Percentiles rank a stretch among this genome's conserved stretches.
Conservation (phyloP, 1,140 invertebrate genomes). For the Dendroctonus ponderosae region DNA sequence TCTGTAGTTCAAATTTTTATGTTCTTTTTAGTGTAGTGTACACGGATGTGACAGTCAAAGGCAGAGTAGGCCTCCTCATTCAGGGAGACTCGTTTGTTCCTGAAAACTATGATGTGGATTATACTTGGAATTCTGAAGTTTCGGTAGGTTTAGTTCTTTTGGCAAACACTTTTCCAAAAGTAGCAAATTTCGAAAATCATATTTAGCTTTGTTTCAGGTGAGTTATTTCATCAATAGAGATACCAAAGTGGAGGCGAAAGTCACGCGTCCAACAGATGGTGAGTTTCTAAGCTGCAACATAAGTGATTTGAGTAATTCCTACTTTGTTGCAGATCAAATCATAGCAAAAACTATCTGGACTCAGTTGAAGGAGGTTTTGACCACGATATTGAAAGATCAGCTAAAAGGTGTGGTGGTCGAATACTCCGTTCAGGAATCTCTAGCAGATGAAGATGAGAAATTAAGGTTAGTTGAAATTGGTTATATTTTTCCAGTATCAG, state of each 20-base stretch:
- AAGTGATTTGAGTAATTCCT: background rate
- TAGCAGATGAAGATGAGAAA: conserved; percentile 38
- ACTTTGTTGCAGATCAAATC: conserved; percentile 36
- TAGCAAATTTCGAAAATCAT: background rate
- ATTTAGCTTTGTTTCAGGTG: conserved; percentile 33
- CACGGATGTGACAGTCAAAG: conserved; percentile 33
- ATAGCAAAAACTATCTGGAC: conserved; percentile 40
- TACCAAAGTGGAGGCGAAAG: conserved; percentile 38
- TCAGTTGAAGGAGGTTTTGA: conserved; percentile 41
- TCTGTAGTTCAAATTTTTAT: background rate
- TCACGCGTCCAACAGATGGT: conserved; percentile 37
- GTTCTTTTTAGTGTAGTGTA: conserved; percentile 30
- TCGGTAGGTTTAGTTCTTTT: conserved; percentile 34
- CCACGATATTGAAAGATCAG: conserved; percentile 39
- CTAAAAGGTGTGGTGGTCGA: conserved; percentile 39
- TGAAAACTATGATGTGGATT: conserved; percentile 43
- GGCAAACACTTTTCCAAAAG: background rate
- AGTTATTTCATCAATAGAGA: conserved; percentile 37
- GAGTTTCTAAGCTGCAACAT: conserved; percentile 16
- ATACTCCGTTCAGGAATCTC: conserved; percentile 41
- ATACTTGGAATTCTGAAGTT: conserved; percentile 33
- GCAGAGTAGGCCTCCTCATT: conserved; percentile 40
- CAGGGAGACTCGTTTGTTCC: conserved; percentile 43
- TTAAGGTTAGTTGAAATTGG: conserved; percentile 29
- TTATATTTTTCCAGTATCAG: too few relatives aligned